Conservation (phyloP, 1,140 invertebrate species). For the Acromyrmex charruanus region DNA sequence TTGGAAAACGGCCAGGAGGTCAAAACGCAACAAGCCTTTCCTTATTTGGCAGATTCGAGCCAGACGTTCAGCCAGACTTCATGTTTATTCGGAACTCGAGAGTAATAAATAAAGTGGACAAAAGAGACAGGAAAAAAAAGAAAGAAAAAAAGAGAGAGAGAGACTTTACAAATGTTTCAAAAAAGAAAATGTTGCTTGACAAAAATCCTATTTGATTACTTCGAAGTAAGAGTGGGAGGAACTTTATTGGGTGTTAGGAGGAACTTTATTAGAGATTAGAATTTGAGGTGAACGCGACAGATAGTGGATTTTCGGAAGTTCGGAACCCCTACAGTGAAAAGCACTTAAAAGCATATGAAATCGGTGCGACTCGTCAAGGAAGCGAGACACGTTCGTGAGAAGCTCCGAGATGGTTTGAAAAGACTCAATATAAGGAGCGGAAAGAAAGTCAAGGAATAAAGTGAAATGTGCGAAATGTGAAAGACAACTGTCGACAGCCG, state of each 20-base stretch:
- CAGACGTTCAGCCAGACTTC: not conserved
- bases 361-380: constrained; percentile 57
- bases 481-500: constrained; percentile 50
- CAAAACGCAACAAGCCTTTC: constrained; percentile 52
- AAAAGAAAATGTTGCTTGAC: not conserved
- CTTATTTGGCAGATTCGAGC: constrained; percentile 2
- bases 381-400: constrained; percentile 47
- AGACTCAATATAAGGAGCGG: not conserved
- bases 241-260: not conserved
- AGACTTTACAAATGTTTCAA: not conserved
- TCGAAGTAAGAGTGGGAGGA: constrained; percentile 10
- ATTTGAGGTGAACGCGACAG: not conserved
- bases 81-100: not conserved
- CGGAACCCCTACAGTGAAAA: constrained; percentile 78
- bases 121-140: not conserved
- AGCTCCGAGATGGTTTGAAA: constrained; percentile 22
- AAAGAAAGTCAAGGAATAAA: not conserved
- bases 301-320: constrained; percentile 66
- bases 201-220: not conserved
- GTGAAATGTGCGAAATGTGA: not conserved
- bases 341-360: constrained; percentile 82
- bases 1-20: constrained; percentile 52
- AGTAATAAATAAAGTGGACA: constrained; percentile 1
- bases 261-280: constrained; percentile 20
- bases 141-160: not conserved